phyloP scores from a whole-genome alignment of 1,140 invertebrate genomes.

The Dreissena polymorpha region DNA sequence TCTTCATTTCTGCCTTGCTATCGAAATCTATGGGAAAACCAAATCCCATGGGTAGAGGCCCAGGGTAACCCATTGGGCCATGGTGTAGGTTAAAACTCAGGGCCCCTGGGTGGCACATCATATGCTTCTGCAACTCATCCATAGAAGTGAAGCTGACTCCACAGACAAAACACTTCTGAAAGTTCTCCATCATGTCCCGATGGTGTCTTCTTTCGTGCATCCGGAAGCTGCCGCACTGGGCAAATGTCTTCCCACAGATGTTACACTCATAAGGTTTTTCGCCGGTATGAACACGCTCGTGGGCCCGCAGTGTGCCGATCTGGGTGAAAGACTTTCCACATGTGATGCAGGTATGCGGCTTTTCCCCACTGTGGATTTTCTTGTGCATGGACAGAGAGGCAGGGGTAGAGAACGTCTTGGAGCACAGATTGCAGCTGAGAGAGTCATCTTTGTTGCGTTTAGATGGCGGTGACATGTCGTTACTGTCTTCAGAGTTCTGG shows the following conservation, averaged over 20 bases:
- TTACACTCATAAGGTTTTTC: slow-evolving; percentile 73
- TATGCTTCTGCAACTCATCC: slow-evolving; percentile 68
- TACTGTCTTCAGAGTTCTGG: slow-evolving; percentile 37
- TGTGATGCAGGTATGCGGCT: slow-evolving; percentile 61
- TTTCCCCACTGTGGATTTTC: slow-evolving; percentile 24
- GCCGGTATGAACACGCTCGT: slow-evolving; percentile 72
- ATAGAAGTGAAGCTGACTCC: slow-evolving; percentile 65
- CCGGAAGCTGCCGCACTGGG: slow-evolving; percentile 69
- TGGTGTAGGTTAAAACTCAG: slow-evolving; percentile 40
- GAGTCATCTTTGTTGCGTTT: slow-evolving; percentile 50
- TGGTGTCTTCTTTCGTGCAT: slow-evolving; percentile 71
- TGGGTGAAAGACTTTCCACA: slow-evolving; percentile 72
- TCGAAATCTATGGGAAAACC: slow-evolving; percentile 32
- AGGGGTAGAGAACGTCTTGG: slow-evolving; percentile 69
- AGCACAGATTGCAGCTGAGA: slow-evolving; percentile 67
- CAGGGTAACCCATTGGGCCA: slow-evolving; percentile 30
- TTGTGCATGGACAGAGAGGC: slow-evolving; percentile 69
- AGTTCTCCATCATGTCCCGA: slow-evolving; percentile 59
- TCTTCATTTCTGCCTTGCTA: slow-evolving; percentile 9
- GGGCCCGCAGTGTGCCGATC: slow-evolving; percentile 69
- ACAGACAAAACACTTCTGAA: slow-evolving; percentile 68
- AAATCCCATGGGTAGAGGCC: slow-evolving; percentile 43
- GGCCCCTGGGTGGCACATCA: slow-evolving; percentile 64
- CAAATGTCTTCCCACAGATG: slow-evolving; percentile 69
- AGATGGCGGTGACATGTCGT: slow-evolving; percentile 33